Evolutionary conservation across 1,140 invertebrate genomes (phyloP).

Genomic region (Pygmarrhopalites habei): DNA sequence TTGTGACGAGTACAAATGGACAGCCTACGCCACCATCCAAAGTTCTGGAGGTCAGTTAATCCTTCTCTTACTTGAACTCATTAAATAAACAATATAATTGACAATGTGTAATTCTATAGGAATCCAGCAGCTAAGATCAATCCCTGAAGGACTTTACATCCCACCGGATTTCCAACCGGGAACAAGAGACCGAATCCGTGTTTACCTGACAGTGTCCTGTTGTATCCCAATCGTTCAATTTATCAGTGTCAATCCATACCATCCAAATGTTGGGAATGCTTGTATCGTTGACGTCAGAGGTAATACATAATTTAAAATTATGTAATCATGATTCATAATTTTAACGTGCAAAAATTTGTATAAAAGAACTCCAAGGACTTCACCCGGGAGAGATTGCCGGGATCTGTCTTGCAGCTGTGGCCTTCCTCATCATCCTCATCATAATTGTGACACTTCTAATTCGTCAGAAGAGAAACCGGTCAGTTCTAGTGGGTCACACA

Average conservation of each 20-base stretch:
- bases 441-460: slow-evolving; percentile 19
- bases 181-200: slow-evolving; percentile 18
- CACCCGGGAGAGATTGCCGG: slow-evolving; percentile 33
- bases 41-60: slow-evolving; percentile 10
- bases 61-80: no score
- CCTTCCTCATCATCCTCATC: slow-evolving; percentile 18
- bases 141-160: slow-evolving; percentile 22
- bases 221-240: slow-evolving; percentile 27
- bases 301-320: no score
- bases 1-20: slow-evolving; percentile 31
- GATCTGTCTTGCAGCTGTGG: slow-evolving; percentile 24
- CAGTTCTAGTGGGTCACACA: slow-evolving; percentile 14
- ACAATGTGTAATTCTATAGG: not conserved
- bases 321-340: not conserved
- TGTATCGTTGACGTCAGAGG: slow-evolving; percentile 33
- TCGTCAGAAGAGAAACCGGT: slow-evolving; percentile 3
- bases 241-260: slow-evolving; percentile 15
- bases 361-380: slow-evolving; percentile 30
- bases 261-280: not conserved
- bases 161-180: slow-evolving; percentile 14
- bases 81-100: not conserved
- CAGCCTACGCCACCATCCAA: slow-evolving; percentile 30
- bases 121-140: slow-evolving; percentile 15
- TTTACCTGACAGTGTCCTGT: slow-evolving; percentile 25
- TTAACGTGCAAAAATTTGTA: not conserved